Percentiles rank a stretch among this genome's conserved stretches.
phyloP scores from a whole-genome alignment of 2,113 vertebrate genomes.

The Saccopteryx leptura region DNA sequence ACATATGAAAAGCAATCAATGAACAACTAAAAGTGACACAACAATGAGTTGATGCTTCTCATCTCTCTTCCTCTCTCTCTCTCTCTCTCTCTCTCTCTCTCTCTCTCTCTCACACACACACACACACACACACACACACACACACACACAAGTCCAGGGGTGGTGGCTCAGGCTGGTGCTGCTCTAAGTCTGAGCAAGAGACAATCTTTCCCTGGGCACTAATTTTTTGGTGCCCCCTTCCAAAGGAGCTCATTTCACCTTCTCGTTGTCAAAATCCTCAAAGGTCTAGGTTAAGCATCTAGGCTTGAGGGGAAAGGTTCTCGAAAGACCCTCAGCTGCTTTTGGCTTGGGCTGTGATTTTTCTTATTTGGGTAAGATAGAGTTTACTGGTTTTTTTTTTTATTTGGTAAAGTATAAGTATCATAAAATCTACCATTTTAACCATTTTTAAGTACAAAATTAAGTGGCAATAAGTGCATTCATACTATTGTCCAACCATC shows the following conservation, averaged over 20 bases:
- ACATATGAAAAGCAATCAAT: no score
- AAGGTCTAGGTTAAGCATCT: background rate
- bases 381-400: background rate
- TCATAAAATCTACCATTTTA: conserved; percentile 15
- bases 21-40: no score
- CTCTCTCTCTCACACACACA: no score
- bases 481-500: background rate
- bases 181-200: background rate
- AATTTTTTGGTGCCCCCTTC: background rate
- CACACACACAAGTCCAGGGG: background rate
- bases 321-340: background rate
- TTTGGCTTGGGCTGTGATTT: background rate
- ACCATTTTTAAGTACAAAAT: conserved; percentile 16
- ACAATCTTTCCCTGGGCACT: background rate
- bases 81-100: no score
- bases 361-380: background rate
- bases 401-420: conserved; percentile 40
- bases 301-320: background rate
- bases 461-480: conserved; percentile 4
- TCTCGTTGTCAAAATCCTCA: background rate
- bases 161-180: background rate
- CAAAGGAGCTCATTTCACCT: background rate
- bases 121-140: no score
- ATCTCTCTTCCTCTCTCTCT: no score
- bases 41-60: no score